Base-by-base conservation (phyloP, 2,888 invertebrate species). In the Lacanobia oleracea region DNA sequence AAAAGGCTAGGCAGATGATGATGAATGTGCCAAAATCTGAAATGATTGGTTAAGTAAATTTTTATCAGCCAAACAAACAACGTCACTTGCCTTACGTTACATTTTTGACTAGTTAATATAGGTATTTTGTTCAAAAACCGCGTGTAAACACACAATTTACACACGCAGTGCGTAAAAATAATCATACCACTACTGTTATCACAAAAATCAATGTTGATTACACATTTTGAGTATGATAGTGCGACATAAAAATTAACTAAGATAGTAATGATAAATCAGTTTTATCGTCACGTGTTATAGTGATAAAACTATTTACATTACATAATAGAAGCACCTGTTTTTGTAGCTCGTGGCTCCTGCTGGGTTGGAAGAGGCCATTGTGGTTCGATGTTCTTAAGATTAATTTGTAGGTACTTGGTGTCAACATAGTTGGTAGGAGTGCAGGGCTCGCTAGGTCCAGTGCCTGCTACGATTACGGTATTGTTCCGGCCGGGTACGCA, bases 181-280 rank as follows among this genome's bases (percentile, higher is more conserved):
- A 73, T 57, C 48, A 66, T 12, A 2, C 6, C 12, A 27, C 40
- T 33, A 48, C 14, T 18, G 54, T 62, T 79, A 79, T 73, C 80
- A 56, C 37, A 67, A 16, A 83, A 79, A 83, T 79, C 74, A 67
- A 67, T 73, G 56, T 53, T 50, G 63, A 65, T 79, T 53, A 73
- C 82, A 62, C 45, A 53, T 72, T 65, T 63, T 23, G 43, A 64
- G 56, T 73, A 65, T 51, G 67, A 79, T 78, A 78, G 64, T 23
- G 40, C 74, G 67, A 64, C 64, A 61, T 83, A 57, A 83, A 79
- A 77, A 23, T 40, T 70, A 14, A 56, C 60, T 37, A 9, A 64
- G 43, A 62, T 77, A 69, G 48, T 54, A 68, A 77, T 54, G 64
- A 60, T 60, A 79, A 79, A 83, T 79, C 67, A 50, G 57, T 62